These are phyloP conservation scores for Myiozetetes cayanensis DNA, from an alignment of 2,113 vertebrate species.

Conservation along the genomic window DNA sequence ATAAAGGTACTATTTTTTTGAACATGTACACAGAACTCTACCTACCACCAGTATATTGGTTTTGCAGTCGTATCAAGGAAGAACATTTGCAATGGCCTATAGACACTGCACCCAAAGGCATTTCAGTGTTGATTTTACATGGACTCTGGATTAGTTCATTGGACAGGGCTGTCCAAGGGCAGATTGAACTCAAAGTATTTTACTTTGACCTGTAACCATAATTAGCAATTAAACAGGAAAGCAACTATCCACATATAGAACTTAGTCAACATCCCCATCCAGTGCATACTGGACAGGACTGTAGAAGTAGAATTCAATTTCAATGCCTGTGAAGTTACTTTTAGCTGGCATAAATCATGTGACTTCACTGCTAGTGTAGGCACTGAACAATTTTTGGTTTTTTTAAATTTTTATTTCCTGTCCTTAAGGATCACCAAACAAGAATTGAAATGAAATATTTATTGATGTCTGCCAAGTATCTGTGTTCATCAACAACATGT, in stretches of 20 bases:
- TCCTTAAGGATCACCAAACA: background rate
- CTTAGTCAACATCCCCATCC: background rate
- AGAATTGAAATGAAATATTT: background rate
- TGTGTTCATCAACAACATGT: background rate
- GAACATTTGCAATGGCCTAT: background rate
- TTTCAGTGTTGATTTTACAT: background rate
- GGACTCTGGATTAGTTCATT: background rate
- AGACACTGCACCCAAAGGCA: background rate
- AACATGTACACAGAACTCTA: background rate
- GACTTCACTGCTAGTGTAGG: background rate
- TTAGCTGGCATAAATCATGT: background rate
- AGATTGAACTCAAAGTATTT: background rate
- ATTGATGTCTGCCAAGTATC: background rate
- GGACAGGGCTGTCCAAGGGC: background rate
- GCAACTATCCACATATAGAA: background rate
- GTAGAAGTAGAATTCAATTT: background rate
- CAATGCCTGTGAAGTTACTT: background rate
- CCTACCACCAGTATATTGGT: background rate
- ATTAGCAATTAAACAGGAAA: background rate
- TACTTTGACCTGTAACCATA: background rate
- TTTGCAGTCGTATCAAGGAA: background rate
- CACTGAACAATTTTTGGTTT: background rate
- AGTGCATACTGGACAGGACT: rapidly evolving
- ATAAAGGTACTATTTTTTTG: background rate
- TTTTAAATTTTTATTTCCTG: background rate